phyloP scores from a whole-genome alignment of 35 echinoderm and acorn worm species.

The Lytechinus variegatus region DNA sequence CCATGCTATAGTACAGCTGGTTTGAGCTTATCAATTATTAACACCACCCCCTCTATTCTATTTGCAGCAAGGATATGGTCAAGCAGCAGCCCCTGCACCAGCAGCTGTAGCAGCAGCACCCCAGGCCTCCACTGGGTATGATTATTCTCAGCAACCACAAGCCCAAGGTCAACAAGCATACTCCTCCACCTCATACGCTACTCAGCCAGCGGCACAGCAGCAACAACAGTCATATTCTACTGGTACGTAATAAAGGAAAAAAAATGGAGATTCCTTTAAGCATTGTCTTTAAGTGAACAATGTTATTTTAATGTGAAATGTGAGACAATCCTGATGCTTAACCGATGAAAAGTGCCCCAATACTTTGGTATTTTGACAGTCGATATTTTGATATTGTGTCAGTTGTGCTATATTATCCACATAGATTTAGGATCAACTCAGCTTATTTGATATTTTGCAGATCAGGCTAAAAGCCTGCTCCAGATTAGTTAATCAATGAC shows the following conservation, averaged over 20 bases:
- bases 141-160: neutral
- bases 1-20: too few species aligned
- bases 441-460: neutral
- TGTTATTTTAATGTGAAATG: too few species aligned
- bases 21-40: too few species aligned
- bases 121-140: conserved; percentile 41
- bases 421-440: too few species aligned
- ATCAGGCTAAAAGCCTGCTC: conserved; percentile 36
- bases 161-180: neutral
- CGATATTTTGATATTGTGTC: neutral
- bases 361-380: neutral
- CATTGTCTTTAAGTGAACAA: too few species aligned
- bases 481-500: neutral
- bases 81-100: neutral
- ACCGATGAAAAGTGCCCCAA: neutral
- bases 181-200: neutral
- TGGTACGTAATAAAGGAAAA: neutral
- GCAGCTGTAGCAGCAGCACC: neutral
- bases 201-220: conserved; percentile 32
- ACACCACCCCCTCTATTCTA: neutral
- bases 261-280: too few species aligned
- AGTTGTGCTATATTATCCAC: neutral
- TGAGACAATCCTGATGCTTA: neutral
- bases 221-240: neutral
- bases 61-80: conserved; percentile 20